These are phyloP conservation scores for Thomomys bottae DNA, from an alignment of 2,113 vertebrate species.

Conservation along the genomic window DNA sequence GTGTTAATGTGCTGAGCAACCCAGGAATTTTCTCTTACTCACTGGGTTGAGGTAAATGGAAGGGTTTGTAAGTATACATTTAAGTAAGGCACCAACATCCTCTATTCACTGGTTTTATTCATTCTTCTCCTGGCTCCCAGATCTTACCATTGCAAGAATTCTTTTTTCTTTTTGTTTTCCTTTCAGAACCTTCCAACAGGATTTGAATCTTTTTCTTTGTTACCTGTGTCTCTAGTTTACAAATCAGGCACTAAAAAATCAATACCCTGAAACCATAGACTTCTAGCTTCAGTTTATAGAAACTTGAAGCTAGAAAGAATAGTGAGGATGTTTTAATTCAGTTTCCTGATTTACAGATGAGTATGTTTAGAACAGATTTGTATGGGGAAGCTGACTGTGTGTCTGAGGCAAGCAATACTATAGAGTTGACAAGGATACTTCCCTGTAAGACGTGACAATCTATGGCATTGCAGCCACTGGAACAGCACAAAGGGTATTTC, in stretches of 20 bases:
- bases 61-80: not conserved
- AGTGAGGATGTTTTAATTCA: not conserved
- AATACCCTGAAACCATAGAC: not conserved
- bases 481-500: conserved; percentile 19
- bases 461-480: not conserved
- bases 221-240: conserved; percentile 9
- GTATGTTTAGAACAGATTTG: not conserved
- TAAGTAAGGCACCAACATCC: not conserved
- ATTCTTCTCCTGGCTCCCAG: not conserved
- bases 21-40: not conserved
- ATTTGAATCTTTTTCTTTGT: not conserved
- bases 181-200: not conserved
- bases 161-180: not conserved
- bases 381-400: not conserved
- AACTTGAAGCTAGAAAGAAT: not conserved
- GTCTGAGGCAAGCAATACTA: not conserved
- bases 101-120: not conserved
- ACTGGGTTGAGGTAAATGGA: not conserved
- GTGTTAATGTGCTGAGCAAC: not conserved
- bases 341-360: not conserved
- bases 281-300: not conserved
- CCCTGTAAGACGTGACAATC: not conserved
- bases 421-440: not conserved
- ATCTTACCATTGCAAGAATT: not conserved
- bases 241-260: not conserved